phyloP scores from a whole-genome alignment of 2,113 vertebrate species.

The Mirza zaza region DNA sequence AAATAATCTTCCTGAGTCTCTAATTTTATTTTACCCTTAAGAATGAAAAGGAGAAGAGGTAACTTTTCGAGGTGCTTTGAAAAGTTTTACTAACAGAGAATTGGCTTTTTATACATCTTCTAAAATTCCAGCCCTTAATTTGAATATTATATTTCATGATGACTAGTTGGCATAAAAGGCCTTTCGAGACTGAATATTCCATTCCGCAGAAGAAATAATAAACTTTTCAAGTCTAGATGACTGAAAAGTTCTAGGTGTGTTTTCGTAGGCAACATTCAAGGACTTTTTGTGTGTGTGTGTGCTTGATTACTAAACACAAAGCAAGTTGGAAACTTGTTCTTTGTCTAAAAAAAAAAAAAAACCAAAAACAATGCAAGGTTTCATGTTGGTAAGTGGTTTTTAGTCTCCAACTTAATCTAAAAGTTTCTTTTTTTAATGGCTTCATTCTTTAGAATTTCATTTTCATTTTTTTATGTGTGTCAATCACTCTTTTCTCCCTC shows the following conservation, averaged over 20 bases:
- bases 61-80: slow-evolving; percentile 6
- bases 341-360: too few relatives aligned
- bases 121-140: background rate
- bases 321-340: background rate
- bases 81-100: background rate
- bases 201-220: background rate
- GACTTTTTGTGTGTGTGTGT: background rate
- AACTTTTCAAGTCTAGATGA: background rate
- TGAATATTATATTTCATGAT: background rate
- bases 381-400: slow-evolving; percentile 11
- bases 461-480: background rate
- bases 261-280: background rate
- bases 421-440: background rate
- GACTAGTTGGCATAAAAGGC: background rate
- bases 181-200: background rate
- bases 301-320: background rate
- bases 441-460: background rate
- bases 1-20: background rate
- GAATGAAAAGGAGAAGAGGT: background rate
- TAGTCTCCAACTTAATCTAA: background rate
- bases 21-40: background rate
- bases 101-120: background rate
- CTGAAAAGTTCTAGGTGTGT: background rate
- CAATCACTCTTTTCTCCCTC: background rate
- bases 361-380: background rate